Evolutionary conservation across 2,113 vertebrate species (phyloP).

Genomic region (Cichladusa arquata): DNA sequence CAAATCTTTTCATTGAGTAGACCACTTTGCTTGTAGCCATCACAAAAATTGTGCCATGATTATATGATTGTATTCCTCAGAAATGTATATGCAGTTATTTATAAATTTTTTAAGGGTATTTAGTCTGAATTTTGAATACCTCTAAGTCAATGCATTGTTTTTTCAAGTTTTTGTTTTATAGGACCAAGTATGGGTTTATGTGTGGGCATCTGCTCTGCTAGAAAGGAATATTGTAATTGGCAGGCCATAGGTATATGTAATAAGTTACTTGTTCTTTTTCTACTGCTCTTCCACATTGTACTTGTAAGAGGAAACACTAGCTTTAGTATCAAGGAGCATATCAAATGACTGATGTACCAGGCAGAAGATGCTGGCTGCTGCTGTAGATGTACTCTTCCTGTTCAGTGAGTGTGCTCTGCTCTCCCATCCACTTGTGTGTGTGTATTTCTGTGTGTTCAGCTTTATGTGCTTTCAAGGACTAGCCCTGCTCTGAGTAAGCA

Average conservation of each 20-base stretch:
- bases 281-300: not conserved
- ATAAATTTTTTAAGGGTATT: not conserved
- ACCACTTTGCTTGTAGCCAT: not conserved
- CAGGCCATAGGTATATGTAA: not conserved
- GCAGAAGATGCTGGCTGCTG: not conserved
- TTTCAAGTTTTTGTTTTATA: not conserved
- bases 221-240: not conserved
- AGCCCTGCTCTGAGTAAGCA: not conserved
- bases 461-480: not conserved
- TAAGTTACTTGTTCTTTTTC: not conserved
- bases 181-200: not conserved
- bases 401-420: not conserved
- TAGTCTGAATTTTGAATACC: not conserved
- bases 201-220: not conserved
- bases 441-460: not conserved
- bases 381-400: not conserved
- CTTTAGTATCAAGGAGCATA: not conserved
- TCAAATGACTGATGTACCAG: not conserved
- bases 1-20: not conserved
- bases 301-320: not conserved
- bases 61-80: not conserved
- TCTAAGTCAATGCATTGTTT: not conserved
- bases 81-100: not conserved
- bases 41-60: not conserved
- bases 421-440: not conserved